Percentiles rank a stretch among this genome's conserved stretches.
Conservation (phyloP, 2,888 invertebrate genomes). For the Meandrusa payeni region DNA sequence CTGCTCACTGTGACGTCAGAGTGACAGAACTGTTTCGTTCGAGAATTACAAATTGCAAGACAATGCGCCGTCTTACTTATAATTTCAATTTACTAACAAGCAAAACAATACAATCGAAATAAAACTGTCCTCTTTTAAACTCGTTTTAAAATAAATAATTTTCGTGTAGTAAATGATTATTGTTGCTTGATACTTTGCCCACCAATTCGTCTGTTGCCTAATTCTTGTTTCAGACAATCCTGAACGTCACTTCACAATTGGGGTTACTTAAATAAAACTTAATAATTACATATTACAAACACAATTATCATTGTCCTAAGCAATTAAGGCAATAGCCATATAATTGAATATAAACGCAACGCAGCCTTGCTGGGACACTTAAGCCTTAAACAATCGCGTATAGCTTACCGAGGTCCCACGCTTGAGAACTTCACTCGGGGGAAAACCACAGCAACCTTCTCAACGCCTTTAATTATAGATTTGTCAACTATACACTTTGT, state of each 20-base stretch:
- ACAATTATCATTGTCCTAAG: constrained; percentile 15
- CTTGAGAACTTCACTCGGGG: constrained; percentile 8
- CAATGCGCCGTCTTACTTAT: too few relatives aligned
- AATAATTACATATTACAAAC: constrained; percentile 9
- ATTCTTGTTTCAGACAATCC: constrained; percentile 1
- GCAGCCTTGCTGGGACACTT: constrained; percentile 10
- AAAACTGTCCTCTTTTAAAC: too few relatives aligned
- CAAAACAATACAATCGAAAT: too few relatives aligned
- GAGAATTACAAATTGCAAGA: too few relatives aligned
- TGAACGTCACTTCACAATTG: background rate
- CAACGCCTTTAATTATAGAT: constrained; percentile 18
- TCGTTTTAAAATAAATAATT: too few relatives aligned
- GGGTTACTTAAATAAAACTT: constrained; percentile 15
- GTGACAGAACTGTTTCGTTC: too few relatives aligned
- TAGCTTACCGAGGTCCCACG: constrained; percentile 8
- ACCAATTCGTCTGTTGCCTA: too few relatives aligned
- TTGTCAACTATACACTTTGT: constrained; percentile 16
- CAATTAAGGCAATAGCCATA: constrained; percentile 16
- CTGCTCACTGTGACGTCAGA: too few relatives aligned
- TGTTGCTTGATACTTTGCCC: too few relatives aligned
- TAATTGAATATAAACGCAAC: constrained; percentile 10
- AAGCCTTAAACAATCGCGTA: constrained; percentile 10
- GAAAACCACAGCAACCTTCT: constrained; percentile 18
- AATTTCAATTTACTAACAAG: too few relatives aligned
- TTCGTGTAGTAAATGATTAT: too few relatives aligned